phyloP scores from a whole-genome alignment of 2,113 vertebrate genomes.

The Plectropomus leopardus region DNA sequence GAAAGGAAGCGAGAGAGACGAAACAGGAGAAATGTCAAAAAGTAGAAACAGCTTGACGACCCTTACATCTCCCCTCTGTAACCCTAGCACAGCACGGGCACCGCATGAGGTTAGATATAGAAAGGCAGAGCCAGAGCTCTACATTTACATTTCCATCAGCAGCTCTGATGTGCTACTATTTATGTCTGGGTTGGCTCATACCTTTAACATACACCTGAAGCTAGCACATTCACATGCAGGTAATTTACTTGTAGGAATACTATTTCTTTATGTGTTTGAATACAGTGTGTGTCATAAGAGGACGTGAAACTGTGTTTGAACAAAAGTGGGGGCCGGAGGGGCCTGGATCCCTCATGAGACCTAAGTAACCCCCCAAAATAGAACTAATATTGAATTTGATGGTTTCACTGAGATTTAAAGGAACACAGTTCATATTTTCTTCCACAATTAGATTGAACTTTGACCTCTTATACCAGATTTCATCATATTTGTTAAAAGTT shows the following conservation, averaged over 20 bases:
- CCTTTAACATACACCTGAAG: slow-evolving; percentile 8
- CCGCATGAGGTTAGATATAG: slow-evolving; percentile 15
- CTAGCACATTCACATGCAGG: slow-evolving; percentile 10
- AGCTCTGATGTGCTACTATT: slow-evolving; percentile 29
- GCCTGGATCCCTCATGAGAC: not conserved
- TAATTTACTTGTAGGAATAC: slow-evolving; percentile 15
- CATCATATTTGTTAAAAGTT: not conserved
- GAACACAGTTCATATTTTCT: not conserved
- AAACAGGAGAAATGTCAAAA: slow-evolving; percentile 50
- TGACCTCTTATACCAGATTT: not conserved
- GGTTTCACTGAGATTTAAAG: not conserved
- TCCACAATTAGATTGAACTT: not conserved
- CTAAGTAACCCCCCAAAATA: no score
- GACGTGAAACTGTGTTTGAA: slow-evolving; percentile 3
- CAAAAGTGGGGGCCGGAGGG: no score
- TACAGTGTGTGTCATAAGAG: not conserved
- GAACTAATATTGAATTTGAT: not conserved
- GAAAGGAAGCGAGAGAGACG: slow-evolving; percentile 26
- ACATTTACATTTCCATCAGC: slow-evolving; percentile 51
- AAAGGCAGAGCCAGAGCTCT: slow-evolving; percentile 9
- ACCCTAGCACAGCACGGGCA: slow-evolving; percentile 34
- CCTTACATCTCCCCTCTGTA: slow-evolving; percentile 54
- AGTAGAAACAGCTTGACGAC: slow-evolving; percentile 33
- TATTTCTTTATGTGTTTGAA: not conserved
- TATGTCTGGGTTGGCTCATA: slow-evolving; percentile 8